Base-by-base conservation (phyloP, 2,888 invertebrate genomes). In the Drosophila neotestacea region DNA sequence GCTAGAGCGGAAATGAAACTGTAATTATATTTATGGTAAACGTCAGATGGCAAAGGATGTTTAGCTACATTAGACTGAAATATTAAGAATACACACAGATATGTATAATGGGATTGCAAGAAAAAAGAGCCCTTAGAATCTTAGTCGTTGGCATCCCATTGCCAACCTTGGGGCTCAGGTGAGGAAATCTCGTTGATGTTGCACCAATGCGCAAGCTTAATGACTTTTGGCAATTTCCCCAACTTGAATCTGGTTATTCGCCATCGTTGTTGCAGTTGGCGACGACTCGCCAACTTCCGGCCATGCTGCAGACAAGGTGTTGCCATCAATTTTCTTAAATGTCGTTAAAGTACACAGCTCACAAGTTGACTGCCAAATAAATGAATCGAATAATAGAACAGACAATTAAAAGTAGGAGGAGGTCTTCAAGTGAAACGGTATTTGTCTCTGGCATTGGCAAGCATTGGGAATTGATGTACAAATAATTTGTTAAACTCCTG, bases 191-290 rank as follows among this genome's bases (percentile, higher is more conserved):
- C 59, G 64, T 66, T 77, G 69, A 76, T 60, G 44, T 58, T 70
- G 71, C 83, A 76, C 38, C 51, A 61, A 64, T 79, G 83, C 88
- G 70, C 71, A 61, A 74, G 67, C 86, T 72, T 86, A 83, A 83
- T 83, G 83, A 88, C 86, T 83, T 83, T 83, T 86, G 84, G 83
- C 88, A 88, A 83, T 83, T 83, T 88, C 84, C 89, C 68, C 74
- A 80, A 75, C 77, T 62, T 50, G 64, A 68, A 68, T 54, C 70
- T 66, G 59, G 44, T 60, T 54, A 61, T 63, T 32, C 38, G 41
- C 27, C 54, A 46, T 36, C 44, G 38, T 30, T 36, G 16, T 46
- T 47, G 27, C 46, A 47, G 52, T 47, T 52, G 16, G 42, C 59
- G 62, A 42, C 63, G 48, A 39, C 27, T 60, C 47, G 52, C 22